Evolutionary conservation across 2,888 invertebrate genomes (phyloP), one percentile per base, ranked within the genome.

Genomic region (Plebejus argus): DNA sequence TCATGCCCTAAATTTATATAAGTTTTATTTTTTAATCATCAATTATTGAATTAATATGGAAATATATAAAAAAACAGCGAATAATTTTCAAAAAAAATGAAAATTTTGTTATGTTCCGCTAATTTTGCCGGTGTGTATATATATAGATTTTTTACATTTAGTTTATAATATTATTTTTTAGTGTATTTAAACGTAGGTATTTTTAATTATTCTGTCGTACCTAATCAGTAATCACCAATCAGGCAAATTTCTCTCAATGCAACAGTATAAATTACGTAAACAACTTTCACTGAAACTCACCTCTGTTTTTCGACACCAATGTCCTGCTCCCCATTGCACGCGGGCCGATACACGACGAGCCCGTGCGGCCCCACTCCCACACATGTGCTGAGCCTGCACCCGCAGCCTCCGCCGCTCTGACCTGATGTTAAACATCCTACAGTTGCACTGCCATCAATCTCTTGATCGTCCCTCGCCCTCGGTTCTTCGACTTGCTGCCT

Each of bases 341-440:
- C 90, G 1, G 94, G 94, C 72, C 94, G 83, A 85, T 96, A 96
- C 76, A 97, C 96, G 79, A 96, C 96, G 81, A 98, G 96, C 78
- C 98, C 98, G 83, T 97, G 96, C 0, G 98, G 97, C 1, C 98
- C 97, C 12, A 98, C 97, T 1, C 97, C 97, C 79, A 98, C 95
- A 75, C 94, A 90, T 0, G 94, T 93, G 81, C 94, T 94, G 35
- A 94, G 85, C 78, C 92, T 83, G 82, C 94, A 94, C 0, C 94
- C 94, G 79, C 94, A 94, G 1, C 94, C 94, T 0, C 89, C 90
- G 0, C 85, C 90, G 70, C 83, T 90, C 82, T 92, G 93, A 3
- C 94, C 94, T 0, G 90, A 88, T 1, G 94, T 90, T 71, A 94
- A 81, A 80, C 93, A 90, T 1, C 95, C 91, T 1, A 94, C 94